Evolutionary conservation across 2,113 vertebrate genomes (phyloP).

Genomic region (Thalassoma bifasciatum): DNA sequence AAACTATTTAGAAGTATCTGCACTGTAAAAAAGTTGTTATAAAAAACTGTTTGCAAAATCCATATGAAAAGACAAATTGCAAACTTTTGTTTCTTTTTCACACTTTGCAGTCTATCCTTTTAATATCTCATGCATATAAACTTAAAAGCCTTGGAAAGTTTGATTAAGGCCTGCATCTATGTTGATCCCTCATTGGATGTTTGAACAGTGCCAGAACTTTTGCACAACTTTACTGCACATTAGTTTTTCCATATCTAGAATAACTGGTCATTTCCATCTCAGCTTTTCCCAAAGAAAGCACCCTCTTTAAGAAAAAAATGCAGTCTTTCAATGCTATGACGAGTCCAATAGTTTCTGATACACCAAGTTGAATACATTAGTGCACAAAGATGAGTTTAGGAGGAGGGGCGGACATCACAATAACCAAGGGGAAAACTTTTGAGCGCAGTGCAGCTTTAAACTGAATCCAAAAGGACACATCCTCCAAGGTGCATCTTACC

Average conservation of each 20-base stretch:
- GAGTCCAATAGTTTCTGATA: constrained; percentile 29
- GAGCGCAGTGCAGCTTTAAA: constrained; percentile 18
- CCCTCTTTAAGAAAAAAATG: background rate
- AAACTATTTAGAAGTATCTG: background rate
- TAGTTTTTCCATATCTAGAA: background rate
- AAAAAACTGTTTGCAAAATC: background rate
- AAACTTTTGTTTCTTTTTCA: background rate
- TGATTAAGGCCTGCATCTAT: background rate
- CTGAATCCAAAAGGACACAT: background rate
- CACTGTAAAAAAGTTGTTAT: background rate
- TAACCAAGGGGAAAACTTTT: constrained; percentile 26
- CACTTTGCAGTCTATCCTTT: background rate
- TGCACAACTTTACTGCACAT: background rate
- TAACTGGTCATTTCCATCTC: background rate
- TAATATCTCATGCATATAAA: background rate
- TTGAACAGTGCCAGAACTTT: background rate
- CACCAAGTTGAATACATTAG: constrained; percentile 34
- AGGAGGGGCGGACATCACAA: constrained; percentile 46
- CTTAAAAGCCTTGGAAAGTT: background rate
- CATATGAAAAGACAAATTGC: background rate
- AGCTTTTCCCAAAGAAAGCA: background rate
- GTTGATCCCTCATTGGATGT: background rate
- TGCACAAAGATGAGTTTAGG: constrained; percentile 37
- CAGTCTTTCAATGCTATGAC: constrained; percentile 18
- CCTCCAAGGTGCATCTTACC: constrained; percentile 75